phyloP scores from a whole-genome alignment of 2,113 vertebrate genomes.

The Hepsetus odoe region DNA sequence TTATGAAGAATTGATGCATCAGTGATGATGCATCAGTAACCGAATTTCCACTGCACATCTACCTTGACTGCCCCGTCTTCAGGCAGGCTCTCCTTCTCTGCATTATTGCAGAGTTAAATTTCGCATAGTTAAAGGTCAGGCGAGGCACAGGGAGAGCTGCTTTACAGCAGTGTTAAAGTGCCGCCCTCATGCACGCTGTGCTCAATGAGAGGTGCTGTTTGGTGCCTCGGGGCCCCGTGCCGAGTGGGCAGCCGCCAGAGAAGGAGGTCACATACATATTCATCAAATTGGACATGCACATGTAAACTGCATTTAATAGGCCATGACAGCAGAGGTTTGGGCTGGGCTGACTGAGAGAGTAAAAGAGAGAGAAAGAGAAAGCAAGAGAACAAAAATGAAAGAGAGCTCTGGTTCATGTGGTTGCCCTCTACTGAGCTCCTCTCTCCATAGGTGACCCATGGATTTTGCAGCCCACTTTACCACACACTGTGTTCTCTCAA shows the following conservation, averaged over 20 bases:
- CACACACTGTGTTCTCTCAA: neutral
- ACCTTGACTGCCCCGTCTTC: constrained; percentile 16
- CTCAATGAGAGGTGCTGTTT: constrained; percentile 92
- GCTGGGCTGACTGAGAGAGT: constrained; percentile 75
- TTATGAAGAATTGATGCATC: no score
- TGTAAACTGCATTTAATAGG: constrained; percentile 97
- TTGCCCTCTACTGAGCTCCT: constrained; percentile 7
- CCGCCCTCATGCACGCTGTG: constrained; percentile 88
- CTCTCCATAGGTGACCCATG: constrained; percentile 36
- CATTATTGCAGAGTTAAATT: constrained; percentile 73
- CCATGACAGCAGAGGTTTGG: constrained; percentile 91
- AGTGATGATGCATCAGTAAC: neutral
- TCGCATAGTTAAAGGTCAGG: constrained; percentile 75
- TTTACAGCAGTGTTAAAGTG: constrained; percentile 55
- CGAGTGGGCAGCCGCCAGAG: constrained; percentile 86
- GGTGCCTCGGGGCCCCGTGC: constrained; percentile 80
- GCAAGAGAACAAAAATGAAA: constrained; percentile 32
- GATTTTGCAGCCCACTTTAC: constrained; percentile 24
- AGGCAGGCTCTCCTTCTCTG: constrained; percentile 49
- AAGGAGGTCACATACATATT: constrained; percentile 99
- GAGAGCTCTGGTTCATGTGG: constrained; percentile 31
- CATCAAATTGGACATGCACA: constrained; percentile 96
- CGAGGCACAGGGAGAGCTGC: constrained; percentile 35
- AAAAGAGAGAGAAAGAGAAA: constrained; percentile 37
- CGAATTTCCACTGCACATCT: constrained; percentile 28